phyloP scores from a whole-genome alignment of 30 jellyfish, hydroid and myxozoan genomes.

The Pseudorhiza aurosa region DNA sequence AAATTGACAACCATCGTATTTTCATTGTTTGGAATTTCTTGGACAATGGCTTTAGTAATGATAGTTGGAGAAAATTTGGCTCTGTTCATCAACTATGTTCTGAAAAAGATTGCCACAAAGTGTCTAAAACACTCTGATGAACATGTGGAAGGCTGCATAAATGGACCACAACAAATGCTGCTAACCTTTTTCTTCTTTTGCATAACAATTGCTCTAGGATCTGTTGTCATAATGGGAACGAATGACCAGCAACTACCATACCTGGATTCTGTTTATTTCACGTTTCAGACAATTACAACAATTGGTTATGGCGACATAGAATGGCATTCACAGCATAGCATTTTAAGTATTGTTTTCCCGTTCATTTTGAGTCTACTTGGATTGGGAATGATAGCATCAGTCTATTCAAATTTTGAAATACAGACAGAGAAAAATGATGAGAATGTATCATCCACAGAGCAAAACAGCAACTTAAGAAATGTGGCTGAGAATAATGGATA shows the following conservation, averaged over 20 bases:
- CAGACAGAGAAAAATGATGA: not conserved
- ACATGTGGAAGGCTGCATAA: too few species aligned
- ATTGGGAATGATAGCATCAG: constrained; percentile 47
- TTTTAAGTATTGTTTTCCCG: not conserved
- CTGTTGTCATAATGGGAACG: not conserved
- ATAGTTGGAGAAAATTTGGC: constrained; percentile 28
- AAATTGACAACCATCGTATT: constrained; percentile 4
- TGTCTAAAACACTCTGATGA: not conserved
- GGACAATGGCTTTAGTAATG: constrained; percentile 32
- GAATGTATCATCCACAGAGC: not conserved
- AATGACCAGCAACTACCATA: not conserved
- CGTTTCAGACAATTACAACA: constrained; percentile 43
- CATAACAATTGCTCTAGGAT: not conserved
- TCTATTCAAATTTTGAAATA: not conserved
- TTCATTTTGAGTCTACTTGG: not conserved
- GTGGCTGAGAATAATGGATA: not conserved
- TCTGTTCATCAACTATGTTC: not conserved
- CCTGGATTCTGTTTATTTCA: constrained; percentile 14
- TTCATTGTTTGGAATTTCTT: constrained; percentile 32
- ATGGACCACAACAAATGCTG: not conserved
- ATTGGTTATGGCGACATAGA: constrained; percentile 52
- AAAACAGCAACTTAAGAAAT: not conserved
- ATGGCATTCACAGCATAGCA: not conserved
- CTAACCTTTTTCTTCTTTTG: not conserved
- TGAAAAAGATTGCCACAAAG: not conserved